Conservation (phyloP, 2,888 invertebrate species). For the Colostygia pectinataria region DNA sequence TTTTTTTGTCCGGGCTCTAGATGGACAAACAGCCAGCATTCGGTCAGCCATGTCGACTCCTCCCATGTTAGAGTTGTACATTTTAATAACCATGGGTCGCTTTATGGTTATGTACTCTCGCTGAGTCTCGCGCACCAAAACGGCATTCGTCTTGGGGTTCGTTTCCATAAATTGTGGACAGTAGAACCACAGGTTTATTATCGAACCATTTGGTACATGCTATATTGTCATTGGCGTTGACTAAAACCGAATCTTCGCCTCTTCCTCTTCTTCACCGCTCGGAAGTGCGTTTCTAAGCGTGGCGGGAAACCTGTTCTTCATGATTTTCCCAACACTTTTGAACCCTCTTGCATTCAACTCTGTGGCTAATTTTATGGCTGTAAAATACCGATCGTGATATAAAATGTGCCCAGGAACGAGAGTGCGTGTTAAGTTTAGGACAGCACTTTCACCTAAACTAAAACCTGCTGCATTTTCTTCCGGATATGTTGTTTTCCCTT, state of each 20-base stretch:
- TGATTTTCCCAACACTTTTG: slow-evolving; percentile 6
- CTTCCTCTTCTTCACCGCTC: slow-evolving; percentile 10
- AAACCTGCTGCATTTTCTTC: slow-evolving; percentile 7
- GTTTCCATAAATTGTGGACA: slow-evolving; percentile 20
- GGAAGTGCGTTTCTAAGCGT: background rate
- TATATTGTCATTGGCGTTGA: background rate
- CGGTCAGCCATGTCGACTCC: slow-evolving; percentile 32
- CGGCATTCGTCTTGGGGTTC: slow-evolving; percentile 11
- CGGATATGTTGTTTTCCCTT: slow-evolving; percentile 25
- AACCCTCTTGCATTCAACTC: slow-evolving; percentile 3
- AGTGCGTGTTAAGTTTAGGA: background rate
- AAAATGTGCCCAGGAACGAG: slow-evolving; percentile 11
- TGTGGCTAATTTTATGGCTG: slow-evolving; percentile 3
- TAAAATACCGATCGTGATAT: slow-evolving; percentile 17
- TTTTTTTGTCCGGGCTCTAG: slow-evolving; percentile 20
- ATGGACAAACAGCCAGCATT: slow-evolving; percentile 30
- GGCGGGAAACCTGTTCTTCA: slow-evolving; percentile 11
- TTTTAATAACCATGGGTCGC: slow-evolving; percentile 8
- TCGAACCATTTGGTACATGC: slow-evolving; percentile 30
- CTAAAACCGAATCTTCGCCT: slow-evolving; percentile 1
- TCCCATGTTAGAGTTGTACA: slow-evolving; percentile 27
- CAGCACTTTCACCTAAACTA: slow-evolving; percentile 10
- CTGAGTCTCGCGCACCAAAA: slow-evolving; percentile 11
- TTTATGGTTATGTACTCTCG: slow-evolving; percentile 5
- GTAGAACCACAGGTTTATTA: slow-evolving; percentile 24